phyloP scores from a whole-genome alignment of 2,888 invertebrate species.

The Poecilus cupreus region DNA sequence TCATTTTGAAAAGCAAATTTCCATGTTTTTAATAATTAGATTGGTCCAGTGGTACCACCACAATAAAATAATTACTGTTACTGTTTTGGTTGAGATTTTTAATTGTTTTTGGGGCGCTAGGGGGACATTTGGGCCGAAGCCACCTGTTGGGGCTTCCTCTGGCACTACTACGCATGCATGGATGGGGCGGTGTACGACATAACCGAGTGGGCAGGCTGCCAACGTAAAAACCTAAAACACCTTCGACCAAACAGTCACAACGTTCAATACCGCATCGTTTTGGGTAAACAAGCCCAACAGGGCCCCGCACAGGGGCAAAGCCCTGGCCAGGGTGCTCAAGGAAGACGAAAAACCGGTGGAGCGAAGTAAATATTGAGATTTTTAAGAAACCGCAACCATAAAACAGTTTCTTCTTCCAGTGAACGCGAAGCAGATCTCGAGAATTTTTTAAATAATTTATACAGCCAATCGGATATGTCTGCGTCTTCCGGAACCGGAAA shows the following conservation, averaged over 20 bases:
- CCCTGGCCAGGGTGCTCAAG: not conserved
- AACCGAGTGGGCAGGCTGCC: conserved; percentile 97
- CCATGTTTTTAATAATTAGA: no score
- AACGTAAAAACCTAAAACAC: conserved; percentile 86
- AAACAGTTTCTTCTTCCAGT: no score
- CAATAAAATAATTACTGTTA: no score
- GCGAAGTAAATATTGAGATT: conserved; percentile 68
- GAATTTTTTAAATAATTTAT: conserved; percentile 87
- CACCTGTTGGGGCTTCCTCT: conserved; percentile 88
- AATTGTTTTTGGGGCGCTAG: conserved; percentile 72
- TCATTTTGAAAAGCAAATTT: no score
- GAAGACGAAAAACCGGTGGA: not conserved
- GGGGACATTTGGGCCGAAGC: conserved; percentile 98
- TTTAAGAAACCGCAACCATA: no score
- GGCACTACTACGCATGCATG: conserved; percentile 98
- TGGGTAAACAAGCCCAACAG: conserved; percentile 79
- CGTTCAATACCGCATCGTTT: conserved; percentile 91
- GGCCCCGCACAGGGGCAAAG: conserved; percentile 67
- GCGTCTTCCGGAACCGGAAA: conserved; percentile 68
- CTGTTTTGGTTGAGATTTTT: no score
- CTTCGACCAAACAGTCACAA: conserved; percentile 93
- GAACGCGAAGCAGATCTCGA: conserved; percentile 86
- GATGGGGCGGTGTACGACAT: conserved; percentile 97
- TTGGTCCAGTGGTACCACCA: no score
- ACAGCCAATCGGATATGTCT: conserved; percentile 78